Conservation (phyloP, 2,888 invertebrate species). For the Monochamus alternatus region DNA sequence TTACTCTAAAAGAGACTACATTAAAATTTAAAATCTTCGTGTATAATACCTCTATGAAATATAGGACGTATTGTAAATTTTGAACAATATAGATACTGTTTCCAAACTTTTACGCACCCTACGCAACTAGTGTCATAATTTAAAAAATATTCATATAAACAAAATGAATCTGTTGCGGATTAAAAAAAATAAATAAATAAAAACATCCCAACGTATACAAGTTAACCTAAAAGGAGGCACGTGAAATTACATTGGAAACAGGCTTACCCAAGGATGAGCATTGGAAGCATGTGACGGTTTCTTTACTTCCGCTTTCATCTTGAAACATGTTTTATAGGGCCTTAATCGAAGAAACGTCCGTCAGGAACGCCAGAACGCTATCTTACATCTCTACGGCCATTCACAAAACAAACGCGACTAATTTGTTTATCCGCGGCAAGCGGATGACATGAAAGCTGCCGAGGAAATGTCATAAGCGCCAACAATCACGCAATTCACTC, state of each 20-base stretch:
- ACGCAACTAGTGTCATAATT: no score
- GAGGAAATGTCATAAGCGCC: constrained; percentile 55
- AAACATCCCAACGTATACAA: no score
- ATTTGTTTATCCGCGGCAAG: constrained; percentile 34
- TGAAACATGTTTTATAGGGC: constrained; percentile 53
- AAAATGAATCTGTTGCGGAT: no score
- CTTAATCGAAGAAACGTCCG: neutral
- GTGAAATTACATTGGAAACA: neutral
- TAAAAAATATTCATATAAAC: no score
- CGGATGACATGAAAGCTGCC: constrained; percentile 49
- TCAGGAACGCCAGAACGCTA: neutral
- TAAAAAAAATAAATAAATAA: no score
- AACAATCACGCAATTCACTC: constrained; percentile 44
- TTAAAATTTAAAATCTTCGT: no score
- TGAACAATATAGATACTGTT: no score
- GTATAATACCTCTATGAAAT: no score
- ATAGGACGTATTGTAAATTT: no score
- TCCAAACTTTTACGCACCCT: no score
- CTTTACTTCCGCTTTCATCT: constrained; percentile 58
- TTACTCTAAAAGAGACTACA: no score
- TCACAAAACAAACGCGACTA: constrained; percentile 42
- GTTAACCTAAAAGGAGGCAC: no score
- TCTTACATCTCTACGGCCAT: constrained; percentile 19
- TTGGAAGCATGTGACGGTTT: constrained; percentile 50
- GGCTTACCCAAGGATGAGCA: constrained; percentile 60